Evolutionary conservation across 1,140 invertebrate species (phyloP).

Genomic region (Helicoverpa zea): DNA sequence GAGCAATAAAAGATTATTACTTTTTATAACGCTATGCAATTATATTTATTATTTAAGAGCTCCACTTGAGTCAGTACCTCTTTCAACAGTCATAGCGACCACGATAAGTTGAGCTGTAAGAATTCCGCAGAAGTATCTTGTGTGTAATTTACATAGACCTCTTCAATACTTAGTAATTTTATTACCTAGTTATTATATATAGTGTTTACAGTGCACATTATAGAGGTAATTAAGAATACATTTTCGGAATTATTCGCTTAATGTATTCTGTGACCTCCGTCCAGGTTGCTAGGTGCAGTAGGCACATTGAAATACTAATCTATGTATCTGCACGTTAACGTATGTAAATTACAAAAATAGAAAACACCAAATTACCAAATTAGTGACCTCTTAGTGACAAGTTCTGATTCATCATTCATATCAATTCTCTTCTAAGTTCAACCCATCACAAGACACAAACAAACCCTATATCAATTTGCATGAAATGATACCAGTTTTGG

Average conservation of each 20-base stretch:
- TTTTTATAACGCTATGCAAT: slow-evolving; percentile 38
- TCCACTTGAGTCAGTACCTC: neutral
- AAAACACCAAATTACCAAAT: slow-evolving; percentile 1
- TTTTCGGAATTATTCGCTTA: slow-evolving; percentile 14
- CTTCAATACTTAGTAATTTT: slow-evolving; percentile 31
- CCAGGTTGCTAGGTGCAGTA: neutral
- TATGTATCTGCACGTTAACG: neutral
- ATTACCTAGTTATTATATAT: slow-evolving; percentile 16
- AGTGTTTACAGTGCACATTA: slow-evolving; percentile 1
- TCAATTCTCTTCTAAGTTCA: too few relatives aligned
- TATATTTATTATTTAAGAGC: slow-evolving; percentile 38
- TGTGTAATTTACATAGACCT: slow-evolving; percentile 8
- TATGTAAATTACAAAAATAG: slow-evolving; percentile 1
- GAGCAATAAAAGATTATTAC: slow-evolving; percentile 30
- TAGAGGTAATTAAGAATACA: slow-evolving; percentile 35
- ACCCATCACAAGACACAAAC: neutral
- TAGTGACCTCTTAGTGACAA: too few relatives aligned
- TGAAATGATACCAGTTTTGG: neutral
- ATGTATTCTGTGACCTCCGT: slow-evolving; percentile 29
- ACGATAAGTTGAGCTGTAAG: slow-evolving; percentile 16
- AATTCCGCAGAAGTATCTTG: neutral
- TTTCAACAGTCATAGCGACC: neutral
- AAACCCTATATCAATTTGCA: slow-evolving; percentile 9
- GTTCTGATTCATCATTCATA: too few relatives aligned
- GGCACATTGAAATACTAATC: slow-evolving; percentile 3